Percentiles rank a stretch among this genome's conserved stretches.
phyloP scores from a whole-genome alignment of 2,797 vertebrate genomes.

The Rhinella marina region DNA sequence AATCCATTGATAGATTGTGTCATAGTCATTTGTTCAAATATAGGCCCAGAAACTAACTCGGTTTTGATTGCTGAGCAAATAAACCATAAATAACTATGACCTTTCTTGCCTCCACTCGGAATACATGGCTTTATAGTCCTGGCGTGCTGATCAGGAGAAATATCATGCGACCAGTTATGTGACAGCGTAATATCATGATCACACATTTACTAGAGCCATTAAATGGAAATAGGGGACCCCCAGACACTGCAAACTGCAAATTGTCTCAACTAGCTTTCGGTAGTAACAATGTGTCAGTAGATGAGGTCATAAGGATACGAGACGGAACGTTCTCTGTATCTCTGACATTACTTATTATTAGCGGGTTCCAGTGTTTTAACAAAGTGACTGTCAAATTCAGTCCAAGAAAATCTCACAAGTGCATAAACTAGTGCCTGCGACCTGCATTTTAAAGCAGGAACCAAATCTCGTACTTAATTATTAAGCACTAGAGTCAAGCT shows the following conservation, averaged over 20 bases:
- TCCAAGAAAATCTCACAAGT: conserved; percentile 14
- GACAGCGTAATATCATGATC: conserved; percentile 52
- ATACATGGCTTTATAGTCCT: conserved; percentile 12
- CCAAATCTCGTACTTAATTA: not conserved
- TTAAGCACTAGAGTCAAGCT: not conserved
- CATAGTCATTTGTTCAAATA: conserved; percentile 48
- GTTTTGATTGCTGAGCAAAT: conserved; percentile 51
- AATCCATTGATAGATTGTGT: conserved; percentile 43
- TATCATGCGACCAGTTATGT: conserved; percentile 32
- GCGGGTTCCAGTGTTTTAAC: not conserved
- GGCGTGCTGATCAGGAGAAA: conserved; percentile 38
- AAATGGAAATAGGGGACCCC: conserved; percentile 40
- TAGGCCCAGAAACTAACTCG: conserved; percentile 38
- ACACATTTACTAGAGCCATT: conserved; percentile 49
- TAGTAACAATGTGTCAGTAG: conserved; percentile 20
- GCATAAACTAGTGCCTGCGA: not conserved
- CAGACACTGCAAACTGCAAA: conserved; percentile 29
- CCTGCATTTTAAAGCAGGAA: not conserved
- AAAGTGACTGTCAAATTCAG: conserved; percentile 17
- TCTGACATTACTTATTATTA: conserved; percentile 16
- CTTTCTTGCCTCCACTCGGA: conserved; percentile 28
- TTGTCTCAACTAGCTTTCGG: conserved; percentile 7
- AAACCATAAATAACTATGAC: conserved; percentile 17
- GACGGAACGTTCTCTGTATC: not conserved
- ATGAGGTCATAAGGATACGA: not conserved